phyloP scores from a whole-genome alignment of 1,140 invertebrate species.

The Neodiprion lecontei region DNA sequence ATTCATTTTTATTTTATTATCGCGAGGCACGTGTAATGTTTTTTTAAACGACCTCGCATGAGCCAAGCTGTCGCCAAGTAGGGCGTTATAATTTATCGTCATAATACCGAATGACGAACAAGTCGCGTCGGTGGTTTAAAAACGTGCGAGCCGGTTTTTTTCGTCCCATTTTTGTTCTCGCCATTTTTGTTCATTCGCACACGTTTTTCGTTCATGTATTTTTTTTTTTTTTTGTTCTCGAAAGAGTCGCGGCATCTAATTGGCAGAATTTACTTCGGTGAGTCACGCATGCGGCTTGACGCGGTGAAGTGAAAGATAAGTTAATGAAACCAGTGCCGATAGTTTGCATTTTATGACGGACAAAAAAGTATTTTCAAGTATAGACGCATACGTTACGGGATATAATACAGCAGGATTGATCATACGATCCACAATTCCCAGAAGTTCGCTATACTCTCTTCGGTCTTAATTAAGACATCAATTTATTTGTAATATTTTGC shows the following conservation, averaged over 20 bases:
- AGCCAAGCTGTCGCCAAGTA: no score
- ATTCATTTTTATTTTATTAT: no score
- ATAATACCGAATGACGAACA: no score
- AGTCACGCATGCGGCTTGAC: conserved; percentile 49
- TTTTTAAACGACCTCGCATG: no score
- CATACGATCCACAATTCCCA: not conserved
- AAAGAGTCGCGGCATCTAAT: conserved; percentile 17
- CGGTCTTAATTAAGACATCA: conserved; percentile 56
- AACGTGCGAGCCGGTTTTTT: no score
- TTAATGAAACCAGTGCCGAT: conserved; percentile 55
- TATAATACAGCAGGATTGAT: not conserved
- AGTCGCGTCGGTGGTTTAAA: no score
- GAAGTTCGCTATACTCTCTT: conserved; percentile 3
- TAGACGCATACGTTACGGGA: not conserved
- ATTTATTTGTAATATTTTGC: conserved; percentile 44
- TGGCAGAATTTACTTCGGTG: conserved; percentile 42
- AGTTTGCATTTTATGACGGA: conserved; percentile 46
- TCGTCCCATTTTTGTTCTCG: no score
- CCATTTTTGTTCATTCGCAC: not conserved
- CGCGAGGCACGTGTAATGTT: no score
- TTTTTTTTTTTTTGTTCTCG: not conserved
- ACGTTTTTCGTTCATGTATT: not conserved
- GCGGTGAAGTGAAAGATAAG: conserved; percentile 41
- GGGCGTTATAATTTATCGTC: no score
- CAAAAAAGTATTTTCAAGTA: conserved; percentile 39